Conservation (phyloP, 2,888 invertebrate species). For the Parascotia fuliginaria region DNA sequence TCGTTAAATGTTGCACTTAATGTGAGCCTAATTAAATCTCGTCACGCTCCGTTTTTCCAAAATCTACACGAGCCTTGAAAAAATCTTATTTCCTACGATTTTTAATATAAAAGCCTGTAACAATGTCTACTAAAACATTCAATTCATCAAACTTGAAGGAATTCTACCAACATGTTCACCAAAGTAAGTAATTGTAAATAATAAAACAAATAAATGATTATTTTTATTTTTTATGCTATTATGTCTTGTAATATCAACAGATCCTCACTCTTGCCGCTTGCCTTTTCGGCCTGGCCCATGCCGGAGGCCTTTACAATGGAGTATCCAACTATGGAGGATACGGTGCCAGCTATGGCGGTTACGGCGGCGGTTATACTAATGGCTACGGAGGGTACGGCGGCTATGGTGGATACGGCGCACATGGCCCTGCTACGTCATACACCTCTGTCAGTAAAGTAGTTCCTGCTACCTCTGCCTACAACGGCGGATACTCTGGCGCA, state of each 20-base stretch:
- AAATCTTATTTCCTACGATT: conserved; percentile 61
- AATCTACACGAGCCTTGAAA: conserved; percentile 65
- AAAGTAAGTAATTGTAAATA: conserved; percentile 55
- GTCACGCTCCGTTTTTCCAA: conserved; percentile 70
- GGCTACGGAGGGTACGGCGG: conserved; percentile 26
- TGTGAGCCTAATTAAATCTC: conserved; percentile 56
- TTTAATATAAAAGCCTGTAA: conserved; percentile 68
- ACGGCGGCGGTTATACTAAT: conserved; percentile 19
- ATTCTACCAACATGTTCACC: conserved; percentile 63
- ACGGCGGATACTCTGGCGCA: conserved; percentile 10
- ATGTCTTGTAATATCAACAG: too few relatives aligned
- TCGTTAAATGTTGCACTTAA: conserved; percentile 49
- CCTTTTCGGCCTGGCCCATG: conserved; percentile 58
- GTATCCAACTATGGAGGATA: conserved; percentile 21
- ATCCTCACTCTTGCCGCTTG: conserved; percentile 53
- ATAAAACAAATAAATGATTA: neutral
- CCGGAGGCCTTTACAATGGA: conserved; percentile 47
- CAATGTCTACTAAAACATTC: conserved; percentile 61
- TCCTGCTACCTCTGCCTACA: conserved; percentile 25
- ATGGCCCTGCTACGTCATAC: conserved; percentile 45
- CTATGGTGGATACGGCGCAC: conserved; percentile 24
- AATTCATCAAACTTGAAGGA: conserved; percentile 59
- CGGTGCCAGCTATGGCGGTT: conserved; percentile 11
- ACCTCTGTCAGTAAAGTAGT: conserved; percentile 42
- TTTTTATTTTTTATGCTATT: too few relatives aligned